Base-by-base conservation (phyloP, 37 sponge, comb jelly and placozoan species). In the Bolinopsis microptera region DNA sequence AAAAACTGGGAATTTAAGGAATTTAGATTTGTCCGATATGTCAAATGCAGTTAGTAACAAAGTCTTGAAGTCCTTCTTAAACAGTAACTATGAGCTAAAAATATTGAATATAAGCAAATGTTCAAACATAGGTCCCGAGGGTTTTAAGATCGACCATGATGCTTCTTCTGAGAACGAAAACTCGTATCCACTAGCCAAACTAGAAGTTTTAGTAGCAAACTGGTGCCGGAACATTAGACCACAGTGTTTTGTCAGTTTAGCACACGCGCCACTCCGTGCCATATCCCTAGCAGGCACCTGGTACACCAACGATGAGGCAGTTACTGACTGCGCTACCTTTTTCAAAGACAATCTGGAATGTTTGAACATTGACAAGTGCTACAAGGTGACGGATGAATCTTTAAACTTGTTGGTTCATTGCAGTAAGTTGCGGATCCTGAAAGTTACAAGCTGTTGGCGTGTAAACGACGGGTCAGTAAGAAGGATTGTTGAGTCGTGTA, bases 351-450 rank as follows among this genome's bases (percentile, higher is more conserved):
- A 32, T 1, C 26, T 86, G 0, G 90, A 86, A 34, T 86, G 90
- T 40, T n/a, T 86, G 28, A 86, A 86, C 61, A 38, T 86, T 86
- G 36, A 86, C 90, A 86, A 86, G 35, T 86, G 90, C 30, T 86
- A 86, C 90, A 86, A 86, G 31, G 90, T 86, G 1, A 36, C 90
- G 3, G 90, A 86, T 39, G 90, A 9, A 5, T 39, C 61, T 2
- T 13, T 77, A 28, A 35, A 27, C 21, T 16, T 35, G 37, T 36
- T 77, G 5, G 5, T 5, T 27, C 27, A 32, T 3, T 77, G 80
- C 37, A 27, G 35, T 0, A 32, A 40, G n/a, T 48, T 86, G 23
- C 90, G 90, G 3, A 86, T 86, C 61, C 22, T 86, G 25, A 86
- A 86, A 27, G 39, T 86, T 22, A 27, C 61, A 3, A 41, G 90